Evolutionary conservation across 2,888 invertebrate species (phyloP).

Genomic region (Mimachlamys varia): DNA sequence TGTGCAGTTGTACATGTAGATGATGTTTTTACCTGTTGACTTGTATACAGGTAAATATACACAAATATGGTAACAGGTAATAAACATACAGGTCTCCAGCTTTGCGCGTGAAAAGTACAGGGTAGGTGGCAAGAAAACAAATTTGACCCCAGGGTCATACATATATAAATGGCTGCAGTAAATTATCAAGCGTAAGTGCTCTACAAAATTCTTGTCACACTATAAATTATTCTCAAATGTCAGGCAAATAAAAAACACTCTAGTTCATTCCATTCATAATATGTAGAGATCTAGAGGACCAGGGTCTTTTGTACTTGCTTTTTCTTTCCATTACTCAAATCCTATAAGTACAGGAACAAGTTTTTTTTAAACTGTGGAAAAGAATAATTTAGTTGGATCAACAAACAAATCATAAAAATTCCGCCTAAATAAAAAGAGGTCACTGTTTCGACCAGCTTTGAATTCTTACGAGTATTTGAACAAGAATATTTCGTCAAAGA

Average conservation of each 20-base stretch:
- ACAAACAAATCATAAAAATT: no score
- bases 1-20: background rate
- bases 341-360: no score
- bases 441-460: background rate
- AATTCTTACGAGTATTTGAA: background rate
- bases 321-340: no score
- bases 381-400: no score
- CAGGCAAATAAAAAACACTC: background rate
- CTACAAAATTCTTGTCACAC: background rate
- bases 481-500: background rate
- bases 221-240: conserved; percentile 4
- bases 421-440: background rate
- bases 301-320: no score
- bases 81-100: background rate
- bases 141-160: conserved; percentile 15
- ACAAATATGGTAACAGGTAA: background rate
- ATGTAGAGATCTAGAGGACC: no score
- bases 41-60: background rate
- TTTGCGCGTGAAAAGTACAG: background rate
- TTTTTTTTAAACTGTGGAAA: no score
- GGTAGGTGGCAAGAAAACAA: background rate
- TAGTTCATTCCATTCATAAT: background rate
- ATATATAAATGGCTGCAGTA: background rate
- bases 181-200: background rate
- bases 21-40: conserved; percentile 8